phyloP scores from a whole-genome alignment of 2,113 vertebrate species.

The Motacilla tschutschensis region DNA sequence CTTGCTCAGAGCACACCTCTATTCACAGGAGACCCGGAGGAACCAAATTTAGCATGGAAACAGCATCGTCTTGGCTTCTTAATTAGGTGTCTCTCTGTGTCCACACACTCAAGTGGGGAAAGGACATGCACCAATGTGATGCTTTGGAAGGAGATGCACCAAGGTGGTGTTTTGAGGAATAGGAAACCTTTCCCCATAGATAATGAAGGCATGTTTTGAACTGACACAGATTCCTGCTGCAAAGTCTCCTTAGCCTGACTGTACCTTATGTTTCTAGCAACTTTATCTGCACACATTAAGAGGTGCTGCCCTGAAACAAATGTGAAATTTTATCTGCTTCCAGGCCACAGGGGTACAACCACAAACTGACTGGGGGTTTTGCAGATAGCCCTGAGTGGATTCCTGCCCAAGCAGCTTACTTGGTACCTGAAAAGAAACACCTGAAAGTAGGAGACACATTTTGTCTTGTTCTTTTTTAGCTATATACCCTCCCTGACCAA shows the following conservation, averaged over 20 bases:
- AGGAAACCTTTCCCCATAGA: neutral
- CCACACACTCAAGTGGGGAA: fast-evolving
- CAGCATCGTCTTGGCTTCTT: neutral
- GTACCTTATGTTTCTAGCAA: neutral
- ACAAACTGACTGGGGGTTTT: neutral
- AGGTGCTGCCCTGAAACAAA: neutral
- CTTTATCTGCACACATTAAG: neutral
- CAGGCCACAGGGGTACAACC: neutral
- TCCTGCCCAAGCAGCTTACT: neutral
- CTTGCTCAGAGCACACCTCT: slow-evolving; percentile 96
- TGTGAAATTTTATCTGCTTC: neutral
- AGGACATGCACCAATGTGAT: neutral
- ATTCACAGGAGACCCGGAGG: slow-evolving; percentile 80
- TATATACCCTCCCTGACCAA: neutral
- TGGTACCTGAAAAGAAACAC: neutral
- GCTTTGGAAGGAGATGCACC: neutral
- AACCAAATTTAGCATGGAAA: slow-evolving; percentile 74
- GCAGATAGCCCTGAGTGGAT: fast-evolving
- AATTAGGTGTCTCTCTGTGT: neutral
- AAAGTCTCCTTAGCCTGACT: neutral
- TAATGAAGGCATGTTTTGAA: neutral
- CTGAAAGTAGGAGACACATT: neutral
- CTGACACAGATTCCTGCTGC: fast-evolving
- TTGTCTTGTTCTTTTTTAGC: neutral
- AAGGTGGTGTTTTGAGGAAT: neutral